A percentile compares a stretch with the other conserved stretches of the same genome.
These are phyloP conservation scores for Taenioides sp. DNA, from an alignment of 2,797 vertebrate genomes.

Conservation along the genomic window DNA sequence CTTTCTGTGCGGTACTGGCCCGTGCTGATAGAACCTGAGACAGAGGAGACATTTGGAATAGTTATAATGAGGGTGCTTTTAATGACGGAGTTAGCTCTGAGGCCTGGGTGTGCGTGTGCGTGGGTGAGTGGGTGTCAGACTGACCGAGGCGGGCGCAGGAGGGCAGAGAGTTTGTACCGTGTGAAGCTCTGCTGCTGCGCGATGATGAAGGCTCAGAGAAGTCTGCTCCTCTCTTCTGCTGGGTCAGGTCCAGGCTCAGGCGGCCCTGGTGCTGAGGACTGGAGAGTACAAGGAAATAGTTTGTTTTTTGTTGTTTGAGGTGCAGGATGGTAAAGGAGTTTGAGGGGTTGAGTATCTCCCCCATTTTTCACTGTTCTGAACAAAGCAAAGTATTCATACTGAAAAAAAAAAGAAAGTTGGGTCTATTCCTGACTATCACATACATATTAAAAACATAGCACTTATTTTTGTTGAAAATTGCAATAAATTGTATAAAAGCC, in stretches of 20 bases:
- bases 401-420: no score
- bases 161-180: conserved; percentile 94
- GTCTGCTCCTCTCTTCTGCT: conserved; percentile 77
- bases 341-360: not conserved
- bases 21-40: conserved; percentile 88
- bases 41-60: conserved; percentile 26
- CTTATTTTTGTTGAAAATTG: no score
- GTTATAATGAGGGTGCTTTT: not conserved
- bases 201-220: conserved; percentile 84
- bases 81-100: not conserved
- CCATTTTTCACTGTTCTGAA: no score
- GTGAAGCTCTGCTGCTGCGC: conserved; percentile 85
- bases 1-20: conserved; percentile 93
- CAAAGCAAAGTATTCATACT: no score
- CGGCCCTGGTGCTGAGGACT: conserved; percentile 94
- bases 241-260: conserved; percentile 93
- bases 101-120: conserved; percentile 19
- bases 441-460: no score
- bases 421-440: no score
- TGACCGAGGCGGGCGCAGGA: conserved; percentile 95
- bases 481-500: no score
- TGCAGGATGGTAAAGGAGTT: not conserved
- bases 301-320: not conserved
- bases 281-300: not conserved
- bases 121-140: conserved; percentile 64